Percentiles rank a stretch among this genome's conserved stretches.
phyloP scores from a whole-genome alignment of 2,888 invertebrate genomes.

The Cheilosia vulpina region DNA sequence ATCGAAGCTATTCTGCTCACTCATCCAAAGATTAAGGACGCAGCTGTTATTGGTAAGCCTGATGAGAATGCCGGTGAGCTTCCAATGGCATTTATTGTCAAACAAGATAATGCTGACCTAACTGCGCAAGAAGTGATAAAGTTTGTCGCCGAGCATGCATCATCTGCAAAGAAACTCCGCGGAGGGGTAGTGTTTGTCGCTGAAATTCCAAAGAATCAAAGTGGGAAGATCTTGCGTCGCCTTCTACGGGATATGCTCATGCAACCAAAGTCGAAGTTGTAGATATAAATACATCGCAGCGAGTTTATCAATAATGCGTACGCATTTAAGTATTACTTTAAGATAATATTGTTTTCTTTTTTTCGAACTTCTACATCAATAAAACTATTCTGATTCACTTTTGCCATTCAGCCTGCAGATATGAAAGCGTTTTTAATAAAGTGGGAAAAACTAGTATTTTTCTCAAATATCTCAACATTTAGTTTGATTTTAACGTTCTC shows the following conservation, averaged over 20 bases:
- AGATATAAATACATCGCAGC: conserved; percentile 62
- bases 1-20: conserved; percentile 91
- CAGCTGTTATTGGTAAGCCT: conserved; percentile 91
- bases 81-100: conserved; percentile 90
- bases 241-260: conserved; percentile 80
- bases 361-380: too few species aligned
- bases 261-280: conserved; percentile 81
- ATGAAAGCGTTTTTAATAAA: too few species aligned
- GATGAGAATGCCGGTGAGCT: conserved; percentile 90
- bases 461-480: too few species aligned
- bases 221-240: conserved; percentile 91
- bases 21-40: conserved; percentile 89
- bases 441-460: too few species aligned
- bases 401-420: too few species aligned
- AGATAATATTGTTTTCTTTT: too few species aligned
- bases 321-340: too few species aligned
- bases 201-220: conserved; percentile 90
- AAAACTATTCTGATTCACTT: too few species aligned
- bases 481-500: too few species aligned
- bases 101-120: conserved; percentile 84
- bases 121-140: conserved; percentile 85
- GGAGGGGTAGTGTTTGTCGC: conserved; percentile 90
- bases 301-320: too few species aligned
- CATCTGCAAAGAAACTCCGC: conserved; percentile 89
- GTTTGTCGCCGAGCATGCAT: conserved; percentile 85